Evolutionary conservation across 2,888 invertebrate genomes (phyloP), one percentile per base, ranked within the genome.

Genomic region (Noctua fimbriata): DNA sequence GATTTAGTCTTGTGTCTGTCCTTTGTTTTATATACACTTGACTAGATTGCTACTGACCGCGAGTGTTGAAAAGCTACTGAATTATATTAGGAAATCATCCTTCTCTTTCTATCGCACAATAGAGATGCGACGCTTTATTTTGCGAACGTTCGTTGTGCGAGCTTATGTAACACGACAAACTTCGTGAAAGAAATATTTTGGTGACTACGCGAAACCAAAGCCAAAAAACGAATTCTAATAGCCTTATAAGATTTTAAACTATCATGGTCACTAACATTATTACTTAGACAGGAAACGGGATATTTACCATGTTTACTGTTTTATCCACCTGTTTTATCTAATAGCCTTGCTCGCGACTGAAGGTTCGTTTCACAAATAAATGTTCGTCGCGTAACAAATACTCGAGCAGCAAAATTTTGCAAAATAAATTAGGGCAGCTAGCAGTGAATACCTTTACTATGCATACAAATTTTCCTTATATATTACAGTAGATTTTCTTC

Each of bases 1-100:
- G 28, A 28, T 55, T 5, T 21, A 55, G 55, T 41, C 7, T 65
- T 72, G 47, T 60, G 28, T 65, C 24, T 55, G 5, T 55, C 41
- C 36, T 73, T 66, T 58, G 28, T 73, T 81, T 32, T 66, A 28
- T 55, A 72, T 36, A 55, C 10, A 72, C 16, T 66, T 55, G 28
- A 36, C 14, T 65, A 24, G 24, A n/a, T 49, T 18, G 32, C 66
- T 67, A n/a, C n/a, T n/a, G n/a, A n/a, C 67, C 9, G 16, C 44
- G 41, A 67, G 16, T 44, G 44, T 67, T 67, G n/a, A 44, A 44
- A n/a, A 67, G n/a, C 16, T 63, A 63, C 63, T 67, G 41, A 44
- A 67, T 12, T n/a, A 9, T 44, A 16, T 44, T n/a, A 44, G 41
- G 1, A 67, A 44, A n/a, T 44, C 44, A 16, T 44, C 24, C 0